Evolutionary conservation across 2,113 vertebrate genomes (phyloP).

Genomic region (Leiothrix lutea): DNA sequence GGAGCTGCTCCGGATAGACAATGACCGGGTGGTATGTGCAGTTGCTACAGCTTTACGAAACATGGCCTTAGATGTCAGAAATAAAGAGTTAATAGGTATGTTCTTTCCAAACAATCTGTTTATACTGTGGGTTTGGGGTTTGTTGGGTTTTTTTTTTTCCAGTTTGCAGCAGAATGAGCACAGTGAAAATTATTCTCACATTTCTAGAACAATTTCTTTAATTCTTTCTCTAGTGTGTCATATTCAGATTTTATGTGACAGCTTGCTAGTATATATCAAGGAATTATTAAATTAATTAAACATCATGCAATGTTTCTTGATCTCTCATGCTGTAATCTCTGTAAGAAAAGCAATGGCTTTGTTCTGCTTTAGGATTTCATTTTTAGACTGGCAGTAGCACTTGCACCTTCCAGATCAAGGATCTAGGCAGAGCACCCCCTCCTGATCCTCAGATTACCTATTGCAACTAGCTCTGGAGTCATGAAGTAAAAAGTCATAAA

Average conservation of each 20-base stretch:
- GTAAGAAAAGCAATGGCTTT: neutral
- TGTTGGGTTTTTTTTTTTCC: neutral
- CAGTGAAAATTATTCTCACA: neutral
- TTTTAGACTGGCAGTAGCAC: neutral
- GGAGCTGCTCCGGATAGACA: slow-evolving; percentile 97
- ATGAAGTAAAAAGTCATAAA: neutral
- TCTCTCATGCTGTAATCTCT: neutral
- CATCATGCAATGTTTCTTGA: neutral
- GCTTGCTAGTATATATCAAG: neutral
- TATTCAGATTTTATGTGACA: neutral
- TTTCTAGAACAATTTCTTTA: neutral
- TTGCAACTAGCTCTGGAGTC: neutral
- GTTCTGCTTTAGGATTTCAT: neutral
- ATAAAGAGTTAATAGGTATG: slow-evolving; percentile 98
- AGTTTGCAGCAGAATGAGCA: neutral
- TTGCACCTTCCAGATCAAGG: neutral
- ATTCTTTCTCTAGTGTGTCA: neutral
- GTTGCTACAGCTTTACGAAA: slow-evolving; percentile 97
- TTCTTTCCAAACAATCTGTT: neutral
- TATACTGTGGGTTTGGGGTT: neutral
- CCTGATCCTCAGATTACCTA: neutral
- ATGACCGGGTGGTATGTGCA: slow-evolving; percentile 96
- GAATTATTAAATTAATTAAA: slow-evolving; percentile 13
- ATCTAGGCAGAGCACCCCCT: neutral
- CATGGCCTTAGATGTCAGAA: slow-evolving; percentile 98